phyloP scores from a whole-genome alignment of 2,888 invertebrate species.

The Hedya salicella region DNA sequence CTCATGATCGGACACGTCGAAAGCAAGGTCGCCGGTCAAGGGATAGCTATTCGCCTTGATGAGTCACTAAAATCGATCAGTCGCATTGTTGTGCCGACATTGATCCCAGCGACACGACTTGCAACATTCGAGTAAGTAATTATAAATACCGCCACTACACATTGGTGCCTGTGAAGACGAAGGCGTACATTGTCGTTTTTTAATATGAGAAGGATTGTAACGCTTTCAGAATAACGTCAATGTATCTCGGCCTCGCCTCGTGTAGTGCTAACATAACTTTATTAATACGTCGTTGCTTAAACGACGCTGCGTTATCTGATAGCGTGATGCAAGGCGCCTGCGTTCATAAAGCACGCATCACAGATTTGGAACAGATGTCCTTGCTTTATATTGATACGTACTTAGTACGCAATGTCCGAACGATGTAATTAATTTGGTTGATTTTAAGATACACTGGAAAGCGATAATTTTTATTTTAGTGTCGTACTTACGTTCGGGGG shows the following conservation, averaged over 20 bases:
- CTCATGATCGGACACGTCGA: slow-evolving; percentile 68
- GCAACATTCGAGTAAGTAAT: slow-evolving; percentile 72
- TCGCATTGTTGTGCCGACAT: slow-evolving; percentile 66
- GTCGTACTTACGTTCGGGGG: neutral
- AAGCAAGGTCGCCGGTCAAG: slow-evolving; percentile 82
- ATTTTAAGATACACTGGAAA: neutral
- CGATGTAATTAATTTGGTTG: slow-evolving; percentile 60
- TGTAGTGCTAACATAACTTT: no score
- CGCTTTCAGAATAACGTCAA: no score
- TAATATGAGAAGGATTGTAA: no score
- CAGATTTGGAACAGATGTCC: slow-evolving; percentile 66
- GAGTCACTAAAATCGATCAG: slow-evolving; percentile 68
- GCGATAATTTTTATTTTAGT: neutral
- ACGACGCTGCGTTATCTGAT: slow-evolving; percentile 71
- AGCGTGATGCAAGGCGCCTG: slow-evolving; percentile 67
- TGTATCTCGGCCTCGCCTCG: no score
- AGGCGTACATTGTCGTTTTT: no score
- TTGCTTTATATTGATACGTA: slow-evolving; percentile 63
- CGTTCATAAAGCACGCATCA: slow-evolving; percentile 66
- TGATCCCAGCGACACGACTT: slow-evolving; percentile 69
- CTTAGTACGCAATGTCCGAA: slow-evolving; percentile 64
- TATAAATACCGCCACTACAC: no score
- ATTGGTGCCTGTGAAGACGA: no score
- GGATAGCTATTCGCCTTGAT: slow-evolving; percentile 72
- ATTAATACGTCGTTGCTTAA: slow-evolving; percentile 61